Percentiles rank a stretch among this genome's conserved stretches.
phyloP scores from a whole-genome alignment of 2,888 invertebrate genomes.

The Lycaena phlaeas region DNA sequence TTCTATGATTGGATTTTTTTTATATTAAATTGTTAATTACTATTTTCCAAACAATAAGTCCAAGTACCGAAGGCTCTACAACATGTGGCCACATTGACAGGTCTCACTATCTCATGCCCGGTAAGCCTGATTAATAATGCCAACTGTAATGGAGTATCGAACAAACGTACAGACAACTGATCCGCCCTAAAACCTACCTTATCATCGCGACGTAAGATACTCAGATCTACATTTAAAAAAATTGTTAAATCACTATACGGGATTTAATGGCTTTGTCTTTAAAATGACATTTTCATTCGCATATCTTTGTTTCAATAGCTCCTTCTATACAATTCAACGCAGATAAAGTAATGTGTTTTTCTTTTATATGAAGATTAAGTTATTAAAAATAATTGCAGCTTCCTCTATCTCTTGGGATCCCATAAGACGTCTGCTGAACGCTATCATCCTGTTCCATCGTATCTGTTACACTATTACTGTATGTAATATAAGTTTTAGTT shows the following conservation, averaged over 20 bases:
- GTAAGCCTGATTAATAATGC: constrained; percentile 11
- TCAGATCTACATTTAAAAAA: background rate
- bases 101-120: constrained; percentile 6
- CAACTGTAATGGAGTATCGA: constrained; percentile 17
- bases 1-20: too few species aligned
- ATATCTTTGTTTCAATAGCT: constrained; percentile 8
- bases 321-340: background rate
- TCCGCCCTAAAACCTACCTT: constrained; percentile 6
- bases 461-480: too few species aligned
- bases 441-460: too few species aligned
- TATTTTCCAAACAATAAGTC: too few species aligned
- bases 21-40: too few species aligned
- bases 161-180: background rate
- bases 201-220: background rate
- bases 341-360: too few species aligned
- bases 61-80: too few species aligned
- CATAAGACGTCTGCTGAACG: too few species aligned
- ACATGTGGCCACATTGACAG: constrained; percentile 4
- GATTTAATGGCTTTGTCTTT: constrained; percentile 8
- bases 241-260: background rate
- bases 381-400: too few species aligned
- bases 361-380: too few species aligned
- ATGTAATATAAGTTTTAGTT: too few species aligned
- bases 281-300: constrained; percentile 5
- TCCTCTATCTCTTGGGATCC: too few species aligned